A percentile compares a stretch with the other conserved stretches of the same genome.
Evolutionary conservation across 2,888 invertebrate genomes (phyloP).

Genomic region (Gortyna flavago): DNA sequence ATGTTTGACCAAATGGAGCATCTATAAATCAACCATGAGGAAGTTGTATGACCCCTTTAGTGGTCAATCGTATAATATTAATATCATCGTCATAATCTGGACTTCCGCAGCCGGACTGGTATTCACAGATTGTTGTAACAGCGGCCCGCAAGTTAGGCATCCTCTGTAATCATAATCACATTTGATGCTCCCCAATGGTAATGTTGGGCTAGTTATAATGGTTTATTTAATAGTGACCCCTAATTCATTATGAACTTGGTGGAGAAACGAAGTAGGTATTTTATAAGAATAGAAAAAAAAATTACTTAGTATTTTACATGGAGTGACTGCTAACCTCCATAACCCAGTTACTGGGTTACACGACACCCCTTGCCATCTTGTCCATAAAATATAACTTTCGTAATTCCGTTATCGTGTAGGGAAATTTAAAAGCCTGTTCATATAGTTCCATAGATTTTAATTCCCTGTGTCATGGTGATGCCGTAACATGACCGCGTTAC

Average conservation of each 20-base stretch:
- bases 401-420: not conserved
- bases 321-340: too few relatives aligned
- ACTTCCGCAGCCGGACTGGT: constrained; percentile 23
- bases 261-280: not conserved
- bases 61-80: constrained; percentile 26
- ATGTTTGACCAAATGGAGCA: not conserved
- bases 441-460: too few relatives aligned
- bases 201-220: constrained; percentile 15
- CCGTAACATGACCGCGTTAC: too few relatives aligned
- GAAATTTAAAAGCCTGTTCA: too few relatives aligned
- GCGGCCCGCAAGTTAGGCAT: constrained; percentile 9
- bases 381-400: not conserved
- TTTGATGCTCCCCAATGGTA: constrained; percentile 16
- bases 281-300: not conserved
- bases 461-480: not conserved
- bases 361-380: not conserved
- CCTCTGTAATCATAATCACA: constrained; percentile 16
- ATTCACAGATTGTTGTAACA: constrained; percentile 31
- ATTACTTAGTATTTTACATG: not conserved
- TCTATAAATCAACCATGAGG: constrained; percentile 8
- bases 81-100: constrained; percentile 12
- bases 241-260: not conserved
- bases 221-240: constrained; percentile 14
- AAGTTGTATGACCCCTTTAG: constrained; percentile 1
- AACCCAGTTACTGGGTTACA: not conserved